These are phyloP conservation scores for Cheilosia soror DNA, from an alignment of 2,888 invertebrate genomes.

Conservation along the genomic window DNA sequence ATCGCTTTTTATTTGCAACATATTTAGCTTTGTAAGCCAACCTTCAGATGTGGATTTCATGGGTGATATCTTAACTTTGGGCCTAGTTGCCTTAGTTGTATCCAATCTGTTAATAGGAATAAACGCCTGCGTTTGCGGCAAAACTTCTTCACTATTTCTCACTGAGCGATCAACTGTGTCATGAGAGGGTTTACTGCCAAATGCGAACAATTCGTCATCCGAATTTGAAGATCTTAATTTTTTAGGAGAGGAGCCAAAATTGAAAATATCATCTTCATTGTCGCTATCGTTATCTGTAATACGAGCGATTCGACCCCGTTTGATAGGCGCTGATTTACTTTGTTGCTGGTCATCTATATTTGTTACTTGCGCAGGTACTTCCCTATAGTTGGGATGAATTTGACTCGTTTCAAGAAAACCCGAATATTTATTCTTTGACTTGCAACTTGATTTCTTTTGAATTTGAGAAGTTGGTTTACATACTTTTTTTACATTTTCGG, in stretches of 20 bases:
- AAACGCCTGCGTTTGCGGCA: constrained; percentile 76
- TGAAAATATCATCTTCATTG: constrained; percentile 79
- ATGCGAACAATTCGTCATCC: constrained; percentile 77
- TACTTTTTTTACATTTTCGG: not conserved
- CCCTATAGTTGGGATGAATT: constrained; percentile 11
- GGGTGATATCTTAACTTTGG: constrained; percentile 76
- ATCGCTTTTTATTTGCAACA: constrained; percentile 67
- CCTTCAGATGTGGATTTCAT: constrained; percentile 77
- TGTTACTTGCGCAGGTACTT: not conserved
- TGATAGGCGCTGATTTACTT: constrained; percentile 60
- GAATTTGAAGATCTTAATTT: constrained; percentile 59
- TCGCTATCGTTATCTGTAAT: constrained; percentile 78
- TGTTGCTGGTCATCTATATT: not conserved
- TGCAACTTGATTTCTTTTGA: not conserved
- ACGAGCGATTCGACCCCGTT: constrained; percentile 78
- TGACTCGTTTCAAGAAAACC: constrained; percentile 79
- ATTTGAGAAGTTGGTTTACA: not conserved
- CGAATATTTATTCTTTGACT: constrained; percentile 52
- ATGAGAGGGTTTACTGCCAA: constrained; percentile 55
- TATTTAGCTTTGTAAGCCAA: constrained; percentile 79
- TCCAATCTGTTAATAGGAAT: constrained; percentile 44
- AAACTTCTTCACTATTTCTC: constrained; percentile 66
- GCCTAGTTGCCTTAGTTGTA: constrained; percentile 57
- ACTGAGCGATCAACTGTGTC: not conserved
- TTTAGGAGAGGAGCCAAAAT: constrained; percentile 77